phyloP scores from a whole-genome alignment of 2,888 invertebrate genomes.

The Apomyelois bistriatella region DNA sequence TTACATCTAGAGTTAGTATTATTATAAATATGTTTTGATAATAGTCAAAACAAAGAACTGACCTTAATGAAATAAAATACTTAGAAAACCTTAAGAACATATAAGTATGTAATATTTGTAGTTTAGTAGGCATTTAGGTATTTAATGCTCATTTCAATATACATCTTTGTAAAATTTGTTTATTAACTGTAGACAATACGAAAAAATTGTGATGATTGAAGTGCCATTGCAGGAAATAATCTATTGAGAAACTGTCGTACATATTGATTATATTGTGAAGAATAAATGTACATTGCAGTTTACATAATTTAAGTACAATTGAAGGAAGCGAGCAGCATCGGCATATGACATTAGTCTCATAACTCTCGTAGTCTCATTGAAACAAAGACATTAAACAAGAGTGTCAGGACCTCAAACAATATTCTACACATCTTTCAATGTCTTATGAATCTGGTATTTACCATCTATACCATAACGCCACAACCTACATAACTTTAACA shows the following conservation, averaged over 20 bases:
- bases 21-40: too few relatives aligned
- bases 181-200: too few relatives aligned
- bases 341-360: constrained; percentile 38
- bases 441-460: constrained; percentile 57
- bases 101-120: too few relatives aligned
- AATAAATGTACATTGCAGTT: background rate
- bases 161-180: too few relatives aligned
- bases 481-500: constrained; percentile 22
- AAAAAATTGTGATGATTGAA: too few relatives aligned
- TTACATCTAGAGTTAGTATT: too few relatives aligned
- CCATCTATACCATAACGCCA: constrained; percentile 25
- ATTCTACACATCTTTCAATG: constrained; percentile 61
- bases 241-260: background rate
- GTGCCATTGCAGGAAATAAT: too few relatives aligned
- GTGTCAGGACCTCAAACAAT: constrained; percentile 63
- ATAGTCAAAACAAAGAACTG: too few relatives aligned
- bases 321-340: constrained; percentile 27
- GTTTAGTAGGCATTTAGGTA: too few relatives aligned
- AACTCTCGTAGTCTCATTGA: constrained; percentile 50
- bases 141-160: too few relatives aligned
- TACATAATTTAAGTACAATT: constrained; percentile 1
- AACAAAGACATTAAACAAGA: constrained; percentile 71
- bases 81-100: too few relatives aligned
- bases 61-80: too few relatives aligned
- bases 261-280: background rate